These are phyloP conservation scores for Clarias pachynema DNA, from an alignment of 2,797 vertebrate genomes.

Conservation along the genomic window DNA sequence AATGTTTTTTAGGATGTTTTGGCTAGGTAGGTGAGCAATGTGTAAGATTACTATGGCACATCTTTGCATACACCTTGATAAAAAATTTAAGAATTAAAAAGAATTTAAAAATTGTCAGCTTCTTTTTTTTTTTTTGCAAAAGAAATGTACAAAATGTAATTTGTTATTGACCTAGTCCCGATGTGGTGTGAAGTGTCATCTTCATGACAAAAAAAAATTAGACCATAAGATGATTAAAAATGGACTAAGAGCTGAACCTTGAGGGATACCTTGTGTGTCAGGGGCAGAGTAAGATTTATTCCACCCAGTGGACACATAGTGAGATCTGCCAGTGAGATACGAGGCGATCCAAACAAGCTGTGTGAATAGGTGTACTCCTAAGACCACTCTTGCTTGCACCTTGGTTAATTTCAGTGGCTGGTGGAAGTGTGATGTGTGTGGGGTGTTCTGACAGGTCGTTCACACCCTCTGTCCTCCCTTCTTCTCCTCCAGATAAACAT, in stretches of 20 bases:
- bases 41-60: too few species aligned
- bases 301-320: not conserved
- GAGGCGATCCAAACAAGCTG: not conserved
- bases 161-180: not conserved
- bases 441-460: slow-evolving; percentile 43
- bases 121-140: too few species aligned
- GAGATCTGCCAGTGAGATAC: not conserved
- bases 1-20: not conserved
- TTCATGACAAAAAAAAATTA: not conserved
- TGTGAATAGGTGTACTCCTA: not conserved
- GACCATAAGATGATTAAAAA: not conserved
- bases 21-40: not conserved
- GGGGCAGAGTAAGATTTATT: not conserved
- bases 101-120: too few species aligned
- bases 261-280: not conserved
- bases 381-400: not conserved
- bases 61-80: too few species aligned
- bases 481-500: slow-evolving; percentile 40
- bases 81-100: too few species aligned
- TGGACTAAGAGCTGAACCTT: slow-evolving; percentile 4
- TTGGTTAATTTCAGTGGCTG: slow-evolving; percentile 3
- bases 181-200: not conserved
- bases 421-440: slow-evolving; percentile 11
- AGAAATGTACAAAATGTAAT: too few species aligned
- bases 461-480: slow-evolving; percentile 23